Percentiles rank a stretch among this genome's conserved stretches.
These are phyloP conservation scores for Zapus hudsonius DNA, from an alignment of 2,113 vertebrate genomes.

Conservation along the genomic window DNA sequence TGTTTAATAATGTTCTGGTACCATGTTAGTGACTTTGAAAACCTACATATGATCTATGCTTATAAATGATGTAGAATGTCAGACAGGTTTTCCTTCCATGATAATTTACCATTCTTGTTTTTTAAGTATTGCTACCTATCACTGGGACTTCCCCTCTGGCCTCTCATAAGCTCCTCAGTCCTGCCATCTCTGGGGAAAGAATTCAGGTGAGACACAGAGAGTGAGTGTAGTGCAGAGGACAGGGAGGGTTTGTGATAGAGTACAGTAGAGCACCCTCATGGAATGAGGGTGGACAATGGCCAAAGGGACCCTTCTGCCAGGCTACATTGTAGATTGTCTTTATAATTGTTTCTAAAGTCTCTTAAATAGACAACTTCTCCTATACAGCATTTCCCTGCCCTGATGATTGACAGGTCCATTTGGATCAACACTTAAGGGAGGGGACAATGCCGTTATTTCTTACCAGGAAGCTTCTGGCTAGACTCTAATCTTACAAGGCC, in stretches of 20 bases:
- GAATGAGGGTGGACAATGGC: neutral
- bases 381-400: neutral
- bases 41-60: neutral
- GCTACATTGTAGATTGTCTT: neutral
- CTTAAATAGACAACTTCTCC: neutral
- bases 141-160: too few relatives aligned
- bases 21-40: neutral
- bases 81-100: neutral
- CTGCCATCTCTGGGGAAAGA: neutral
- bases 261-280: neutral
- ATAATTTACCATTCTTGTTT: neutral
- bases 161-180: neutral
- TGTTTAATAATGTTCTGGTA: neutral
- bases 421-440: neutral
- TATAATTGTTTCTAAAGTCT: neutral
- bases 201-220: neutral
- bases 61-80: neutral
- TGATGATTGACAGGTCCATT: neutral
- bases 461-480: neutral
- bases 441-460: neutral
- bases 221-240: neutral
- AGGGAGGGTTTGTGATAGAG: neutral
- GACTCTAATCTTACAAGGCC: neutral
- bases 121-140: neutral
- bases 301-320: neutral